Evolutionary conservation across 2,113 vertebrate genomes (phyloP), one percentile per base, ranked within the genome.

Genomic region (Labeo rohita): DNA sequence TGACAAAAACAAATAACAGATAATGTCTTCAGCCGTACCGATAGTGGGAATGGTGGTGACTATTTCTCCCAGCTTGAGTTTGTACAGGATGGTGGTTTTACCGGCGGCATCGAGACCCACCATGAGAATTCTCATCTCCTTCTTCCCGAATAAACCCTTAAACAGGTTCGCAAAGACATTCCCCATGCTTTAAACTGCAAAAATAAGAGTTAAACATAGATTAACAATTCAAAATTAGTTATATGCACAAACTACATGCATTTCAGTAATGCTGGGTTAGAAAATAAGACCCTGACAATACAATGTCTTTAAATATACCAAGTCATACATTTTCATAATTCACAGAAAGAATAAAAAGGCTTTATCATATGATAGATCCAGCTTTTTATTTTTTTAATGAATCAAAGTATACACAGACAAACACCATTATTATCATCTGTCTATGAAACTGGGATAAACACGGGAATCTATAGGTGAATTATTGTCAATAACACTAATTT

Each of bases 21-120:
- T 13, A 28, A 21, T 0, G 73, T 15, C 15, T 54, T 52, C 43
- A 6, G 77, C 15, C 84, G 77, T 94, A 97, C 96, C 96, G 84
- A 96, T 96, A 45, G 95, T 96, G 79, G 96, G 96, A 89, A 97
- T 96, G 73, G 96, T 96, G 81, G 95, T 96, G 88, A 98, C 96
- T 73, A 96, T 96, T 93, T 97, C 96, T 86, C 96, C 96, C 54
- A 97, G 92, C 88, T 97, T 97, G 54, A 97, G 89, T 91, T 97
- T 97, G 91, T 97, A 97, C n/a, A 96, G 93, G 90, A 98, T 96
- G 85, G 96, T 97, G 61, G 95, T 97, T 92, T 97, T 98, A 83
- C 96, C 96, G 59, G 96, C 96, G 79, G 96, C 96, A 87, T 97
- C 96, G 47, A 97, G 94, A 23, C 96, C 96, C 23, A 97, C 95